Percentiles rank a stretch among this genome's conserved stretches.
These are phyloP conservation scores for Drosophila funebris DNA, from an alignment of 1,140 invertebrate genomes.

Conservation along the genomic window DNA sequence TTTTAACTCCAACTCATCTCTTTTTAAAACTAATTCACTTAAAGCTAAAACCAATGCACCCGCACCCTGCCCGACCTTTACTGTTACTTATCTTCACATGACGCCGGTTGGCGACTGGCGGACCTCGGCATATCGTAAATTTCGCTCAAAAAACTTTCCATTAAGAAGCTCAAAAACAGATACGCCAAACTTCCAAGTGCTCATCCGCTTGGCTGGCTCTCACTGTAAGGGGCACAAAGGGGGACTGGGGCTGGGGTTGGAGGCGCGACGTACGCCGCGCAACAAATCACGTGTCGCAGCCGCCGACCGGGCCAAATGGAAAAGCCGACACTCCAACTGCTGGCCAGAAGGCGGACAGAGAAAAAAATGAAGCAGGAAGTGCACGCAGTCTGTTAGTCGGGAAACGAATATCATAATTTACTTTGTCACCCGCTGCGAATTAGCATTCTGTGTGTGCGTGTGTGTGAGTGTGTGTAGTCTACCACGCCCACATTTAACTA, in stretches of 20 bases:
- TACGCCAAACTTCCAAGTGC: constrained; percentile 70
- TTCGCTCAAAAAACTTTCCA: constrained; percentile 73
- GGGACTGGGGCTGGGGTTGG: neutral
- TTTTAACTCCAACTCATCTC: constrained; percentile 34
- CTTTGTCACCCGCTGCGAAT: constrained; percentile 81
- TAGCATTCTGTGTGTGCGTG: constrained; percentile 50
- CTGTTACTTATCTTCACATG: constrained; percentile 73
- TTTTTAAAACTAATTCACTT: constrained; percentile 46
- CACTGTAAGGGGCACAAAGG: neutral
- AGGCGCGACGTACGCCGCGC: constrained; percentile 59
- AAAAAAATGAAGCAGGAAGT: constrained; percentile 59
- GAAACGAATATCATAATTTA: constrained; percentile 81
- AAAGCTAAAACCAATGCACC: constrained; percentile 44
- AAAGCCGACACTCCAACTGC: constrained; percentile 46
- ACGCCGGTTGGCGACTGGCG: constrained; percentile 55
- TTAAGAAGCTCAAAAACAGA: constrained; percentile 82
- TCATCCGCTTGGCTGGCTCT: constrained; percentile 34
- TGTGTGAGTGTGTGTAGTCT: constrained; percentile 36
- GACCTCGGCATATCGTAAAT: constrained; percentile 65
- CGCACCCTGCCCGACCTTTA: neutral
- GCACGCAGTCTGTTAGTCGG: constrained; percentile 78
- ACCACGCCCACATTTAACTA: constrained; percentile 51
- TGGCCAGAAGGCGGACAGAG: constrained; percentile 7
- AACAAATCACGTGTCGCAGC: constrained; percentile 73
- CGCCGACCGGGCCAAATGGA: constrained; percentile 63